These are phyloP conservation scores for Botia kubotai DNA, from an alignment of 2,797 vertebrate genomes.

Conservation along the genomic window DNA sequence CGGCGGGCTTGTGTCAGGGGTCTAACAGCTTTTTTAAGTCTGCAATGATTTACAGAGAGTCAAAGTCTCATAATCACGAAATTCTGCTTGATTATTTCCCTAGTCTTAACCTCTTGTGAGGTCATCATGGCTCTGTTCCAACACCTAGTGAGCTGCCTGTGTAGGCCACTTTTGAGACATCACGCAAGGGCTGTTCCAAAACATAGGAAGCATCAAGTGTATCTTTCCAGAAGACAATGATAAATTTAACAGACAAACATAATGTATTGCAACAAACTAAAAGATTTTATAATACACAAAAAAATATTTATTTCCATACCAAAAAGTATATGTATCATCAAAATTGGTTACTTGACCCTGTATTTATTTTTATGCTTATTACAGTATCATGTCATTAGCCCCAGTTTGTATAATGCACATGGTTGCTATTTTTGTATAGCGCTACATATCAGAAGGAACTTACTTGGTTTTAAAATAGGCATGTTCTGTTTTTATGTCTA, in stretches of 20 bases:
- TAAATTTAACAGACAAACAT: too few relatives aligned
- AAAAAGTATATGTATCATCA: too few relatives aligned
- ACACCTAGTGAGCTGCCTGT: not conserved
- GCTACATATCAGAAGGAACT: too few relatives aligned
- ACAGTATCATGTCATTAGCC: not conserved
- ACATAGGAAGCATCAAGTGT: not conserved
- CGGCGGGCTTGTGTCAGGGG: slow-evolving; percentile 45
- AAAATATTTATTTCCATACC: too few relatives aligned
- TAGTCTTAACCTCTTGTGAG: slow-evolving; percentile 34
- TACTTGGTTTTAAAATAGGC: not conserved
- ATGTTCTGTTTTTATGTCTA: slow-evolving; percentile 32
- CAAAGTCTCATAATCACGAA: slow-evolving; percentile 56
- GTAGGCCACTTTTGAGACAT: not conserved
- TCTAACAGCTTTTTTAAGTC: slow-evolving; percentile 50
- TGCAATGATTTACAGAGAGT: slow-evolving; percentile 54
- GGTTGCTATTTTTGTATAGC: too few relatives aligned
- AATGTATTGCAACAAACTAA: too few relatives aligned
- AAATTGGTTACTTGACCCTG: too few relatives aligned
- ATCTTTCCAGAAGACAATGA: not conserved
- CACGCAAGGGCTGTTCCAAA: not conserved
- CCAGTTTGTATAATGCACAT: too few relatives aligned
- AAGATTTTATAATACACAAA: too few relatives aligned
- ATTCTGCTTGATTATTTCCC: slow-evolving; percentile 54
- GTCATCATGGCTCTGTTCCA: slow-evolving; percentile 8
- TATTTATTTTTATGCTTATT: not conserved